Percentiles rank a stretch among this genome's conserved stretches.
phyloP scores from a whole-genome alignment of 2,797 vertebrate genomes.

The Neosalanx taihuensis region DNA sequence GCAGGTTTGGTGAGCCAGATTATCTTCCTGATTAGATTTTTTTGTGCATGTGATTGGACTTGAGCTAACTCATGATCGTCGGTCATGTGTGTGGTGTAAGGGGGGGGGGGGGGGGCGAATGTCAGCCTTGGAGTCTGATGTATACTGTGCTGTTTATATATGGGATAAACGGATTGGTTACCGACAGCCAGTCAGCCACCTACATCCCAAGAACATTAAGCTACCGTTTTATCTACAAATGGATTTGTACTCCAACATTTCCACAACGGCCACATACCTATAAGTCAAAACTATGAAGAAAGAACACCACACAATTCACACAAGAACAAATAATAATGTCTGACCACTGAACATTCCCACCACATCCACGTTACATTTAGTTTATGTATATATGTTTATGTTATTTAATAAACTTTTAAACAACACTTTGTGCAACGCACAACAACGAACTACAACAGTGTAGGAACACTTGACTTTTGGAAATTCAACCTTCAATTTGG shows the following conservation, averaged over 20 bases:
- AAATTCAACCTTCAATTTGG: neutral
- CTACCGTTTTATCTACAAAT: neutral
- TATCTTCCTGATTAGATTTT: slow-evolving; percentile 36
- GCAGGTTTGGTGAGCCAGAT: slow-evolving; percentile 15
- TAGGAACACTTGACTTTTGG: neutral
- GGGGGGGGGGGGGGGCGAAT: slow-evolving; percentile 13
- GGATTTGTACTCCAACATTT: neutral
- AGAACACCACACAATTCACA: slow-evolving; percentile 3
- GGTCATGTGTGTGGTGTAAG: slow-evolving; percentile 56
- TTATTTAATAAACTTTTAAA: no score
- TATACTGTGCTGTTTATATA: no score
- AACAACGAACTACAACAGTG: neutral
- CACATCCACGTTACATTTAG: no score
- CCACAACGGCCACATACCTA: neutral
- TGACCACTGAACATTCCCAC: no score
- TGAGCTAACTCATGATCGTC: slow-evolving; percentile 57
- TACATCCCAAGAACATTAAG: neutral
- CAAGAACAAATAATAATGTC: neutral
- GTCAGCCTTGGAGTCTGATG: slow-evolving; percentile 3
- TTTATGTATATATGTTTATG: no score
- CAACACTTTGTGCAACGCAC: no score
- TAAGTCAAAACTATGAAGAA: neutral
- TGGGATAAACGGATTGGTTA: neutral
- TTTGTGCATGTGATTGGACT: slow-evolving; percentile 55
- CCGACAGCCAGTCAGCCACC: neutral